A percentile compares a stretch with the other conserved stretches of the same genome.
Conservation (phyloP, 2,113 vertebrate genomes). For the Dipodomys stephensi region DNA sequence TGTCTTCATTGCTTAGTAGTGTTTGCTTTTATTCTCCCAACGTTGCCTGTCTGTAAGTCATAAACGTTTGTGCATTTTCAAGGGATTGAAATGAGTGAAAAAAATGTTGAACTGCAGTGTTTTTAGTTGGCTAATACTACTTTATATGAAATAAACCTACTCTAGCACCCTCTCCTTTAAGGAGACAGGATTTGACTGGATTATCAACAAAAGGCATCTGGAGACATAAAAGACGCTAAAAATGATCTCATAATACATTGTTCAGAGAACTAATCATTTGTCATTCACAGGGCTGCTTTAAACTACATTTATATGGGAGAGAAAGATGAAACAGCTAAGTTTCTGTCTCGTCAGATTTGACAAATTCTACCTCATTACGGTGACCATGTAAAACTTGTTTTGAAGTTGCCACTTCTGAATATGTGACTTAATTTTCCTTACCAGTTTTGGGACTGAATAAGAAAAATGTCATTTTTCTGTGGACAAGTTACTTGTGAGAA, state of each 20-base stretch:
- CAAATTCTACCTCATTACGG: no score
- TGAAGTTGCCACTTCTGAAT: no score
- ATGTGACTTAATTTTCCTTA: no score
- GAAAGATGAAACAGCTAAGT: neutral
- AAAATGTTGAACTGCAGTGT: neutral
- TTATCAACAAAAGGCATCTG: neutral
- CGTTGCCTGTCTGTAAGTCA: neutral
- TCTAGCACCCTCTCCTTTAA: neutral
- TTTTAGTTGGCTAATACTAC: neutral
- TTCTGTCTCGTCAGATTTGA: neutral
- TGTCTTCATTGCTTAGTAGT: conserved; percentile 16
- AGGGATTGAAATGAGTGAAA: conserved; percentile 8
- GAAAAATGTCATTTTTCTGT: no score
- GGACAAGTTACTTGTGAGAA: no score
- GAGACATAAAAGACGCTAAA: neutral
- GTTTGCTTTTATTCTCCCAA: neutral
- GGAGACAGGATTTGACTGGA: neutral
- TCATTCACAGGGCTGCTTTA: neutral
- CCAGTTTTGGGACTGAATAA: no score
- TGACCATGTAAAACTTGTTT: no score
- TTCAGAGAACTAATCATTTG: neutral
- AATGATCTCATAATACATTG: neutral
- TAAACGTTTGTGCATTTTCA: conserved; percentile 16
- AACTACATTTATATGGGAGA: neutral
- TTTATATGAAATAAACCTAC: neutral